A percentile compares a stretch with the other conserved stretches of the same genome.
Conservation (phyloP, 1,140 invertebrate species). For the Aethina tumida region DNA sequence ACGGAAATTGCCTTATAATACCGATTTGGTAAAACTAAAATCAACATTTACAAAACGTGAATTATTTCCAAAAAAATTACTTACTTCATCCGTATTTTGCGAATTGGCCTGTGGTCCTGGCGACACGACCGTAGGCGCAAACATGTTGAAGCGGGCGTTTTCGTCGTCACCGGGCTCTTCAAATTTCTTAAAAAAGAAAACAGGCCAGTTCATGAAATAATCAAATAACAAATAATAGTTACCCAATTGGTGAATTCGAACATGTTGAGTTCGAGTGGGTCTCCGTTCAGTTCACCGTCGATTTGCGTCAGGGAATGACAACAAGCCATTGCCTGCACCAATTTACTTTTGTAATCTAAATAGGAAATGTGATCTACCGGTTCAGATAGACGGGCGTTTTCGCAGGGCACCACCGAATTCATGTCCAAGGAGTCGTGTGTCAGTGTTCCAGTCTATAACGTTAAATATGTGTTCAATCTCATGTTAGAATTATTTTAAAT, state of each 20-base stretch:
- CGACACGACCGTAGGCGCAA: conserved; percentile 77
- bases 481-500: too few relatives aligned
- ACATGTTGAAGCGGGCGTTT: conserved; percentile 75
- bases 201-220: not conserved
- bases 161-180: conserved; percentile 84
- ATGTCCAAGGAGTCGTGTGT: conserved; percentile 92
- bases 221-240: conserved; percentile 17
- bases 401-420: conserved; percentile 69
- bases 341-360: conserved; percentile 39
- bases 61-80: conserved; percentile 9
- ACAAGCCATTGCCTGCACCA: conserved; percentile 57
- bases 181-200: conserved; percentile 40
- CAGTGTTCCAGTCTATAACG: conserved; percentile 87
- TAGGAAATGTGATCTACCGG: conserved; percentile 43
- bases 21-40: conserved; percentile 52
- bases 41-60: conserved; percentile 4
- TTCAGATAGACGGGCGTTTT: conserved; percentile 46
- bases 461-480: conserved; percentile 12
- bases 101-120: conserved; percentile 39
- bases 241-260: conserved; percentile 78
- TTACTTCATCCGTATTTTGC: conserved; percentile 10
- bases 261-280: conserved; percentile 82
- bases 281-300: conserved; percentile 63
- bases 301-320: conserved; percentile 78
- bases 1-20: conserved; percentile 82